These are phyloP conservation scores for Stratiomys singularior DNA, from an alignment of 2,888 invertebrate species.

Conservation along the genomic window DNA sequence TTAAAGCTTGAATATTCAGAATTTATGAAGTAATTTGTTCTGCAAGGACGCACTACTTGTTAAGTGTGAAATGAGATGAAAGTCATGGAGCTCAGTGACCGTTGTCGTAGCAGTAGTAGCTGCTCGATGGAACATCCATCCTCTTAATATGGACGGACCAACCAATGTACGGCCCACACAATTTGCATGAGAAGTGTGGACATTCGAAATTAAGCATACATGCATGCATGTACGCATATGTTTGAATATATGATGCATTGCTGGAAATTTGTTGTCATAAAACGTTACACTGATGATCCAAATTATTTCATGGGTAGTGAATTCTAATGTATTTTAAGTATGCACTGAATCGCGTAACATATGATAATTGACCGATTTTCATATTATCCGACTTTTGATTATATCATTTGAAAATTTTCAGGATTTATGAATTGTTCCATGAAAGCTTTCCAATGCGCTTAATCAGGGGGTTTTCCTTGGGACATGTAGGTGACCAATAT, in stretches of 20 bases:
- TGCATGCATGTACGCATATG: too few species aligned
- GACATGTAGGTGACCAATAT: too few species aligned
- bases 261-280: not conserved
- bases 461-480: too few species aligned
- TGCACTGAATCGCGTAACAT: too few species aligned
- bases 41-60: constrained; percentile 29
- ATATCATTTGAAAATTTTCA: too few species aligned
- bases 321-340: too few species aligned
- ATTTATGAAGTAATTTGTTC: constrained; percentile 42
- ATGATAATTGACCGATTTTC: too few species aligned
- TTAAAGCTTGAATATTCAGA: constrained; percentile 36
- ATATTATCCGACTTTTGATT: too few species aligned
- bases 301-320: not conserved
- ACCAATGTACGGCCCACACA: not conserved
- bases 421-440: too few species aligned
- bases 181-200: not conserved
- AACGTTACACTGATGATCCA: not conserved
- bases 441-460: too few species aligned
- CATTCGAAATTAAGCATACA: not conserved
- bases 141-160: not conserved
- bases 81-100: constrained; percentile 31
- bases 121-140: not conserved
- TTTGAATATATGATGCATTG: not conserved
- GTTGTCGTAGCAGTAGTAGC: not conserved
- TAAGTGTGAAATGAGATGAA: constrained; percentile 37